phyloP scores from a whole-genome alignment of 1,140 invertebrate genomes.

The Acromyrmex heyeri region DNA sequence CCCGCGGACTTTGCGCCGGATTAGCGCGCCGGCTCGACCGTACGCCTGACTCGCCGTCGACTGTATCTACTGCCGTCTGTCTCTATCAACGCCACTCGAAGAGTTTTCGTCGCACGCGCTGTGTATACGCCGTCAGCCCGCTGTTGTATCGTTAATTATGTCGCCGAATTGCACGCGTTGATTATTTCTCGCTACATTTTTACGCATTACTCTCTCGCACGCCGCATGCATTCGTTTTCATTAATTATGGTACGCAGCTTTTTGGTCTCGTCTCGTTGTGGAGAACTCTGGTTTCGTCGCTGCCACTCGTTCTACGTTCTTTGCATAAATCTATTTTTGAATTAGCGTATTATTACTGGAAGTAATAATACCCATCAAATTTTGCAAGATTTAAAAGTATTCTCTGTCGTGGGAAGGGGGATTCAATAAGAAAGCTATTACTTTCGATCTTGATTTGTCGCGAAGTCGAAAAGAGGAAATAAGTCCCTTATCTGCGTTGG shows the following conservation, averaged over 20 bases:
- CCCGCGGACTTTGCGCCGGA: slow-evolving; percentile 76
- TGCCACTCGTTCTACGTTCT: background rate
- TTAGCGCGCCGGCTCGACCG: slow-evolving; percentile 75
- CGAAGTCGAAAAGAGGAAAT: background rate
- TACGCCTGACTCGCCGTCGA: slow-evolving; percentile 72
- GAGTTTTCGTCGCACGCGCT: slow-evolving; percentile 31
- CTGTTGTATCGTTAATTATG: slow-evolving; percentile 54
- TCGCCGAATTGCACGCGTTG: slow-evolving; percentile 45
- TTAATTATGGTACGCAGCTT: slow-evolving; percentile 23
- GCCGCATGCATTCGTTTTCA: slow-evolving; percentile 30
- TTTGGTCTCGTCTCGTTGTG: background rate
- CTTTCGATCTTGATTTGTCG: slow-evolving; percentile 1
- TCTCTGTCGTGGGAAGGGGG: background rate
- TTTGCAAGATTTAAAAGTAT: background rate
- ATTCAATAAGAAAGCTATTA: background rate
- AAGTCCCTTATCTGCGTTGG: slow-evolving; percentile 16
- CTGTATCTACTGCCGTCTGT: slow-evolving; percentile 67
- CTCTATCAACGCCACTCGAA: slow-evolving; percentile 59
- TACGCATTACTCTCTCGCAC: slow-evolving; percentile 8
- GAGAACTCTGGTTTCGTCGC: background rate
- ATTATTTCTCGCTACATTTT: slow-evolving; percentile 57
- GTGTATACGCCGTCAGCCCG: background rate
- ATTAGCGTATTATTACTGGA: background rate
- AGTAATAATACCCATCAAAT: background rate
- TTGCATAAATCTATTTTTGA: background rate